These are phyloP conservation scores for Neotoxoptera formosana DNA, from an alignment of 1,140 invertebrate genomes.

Conservation along the genomic window DNA sequence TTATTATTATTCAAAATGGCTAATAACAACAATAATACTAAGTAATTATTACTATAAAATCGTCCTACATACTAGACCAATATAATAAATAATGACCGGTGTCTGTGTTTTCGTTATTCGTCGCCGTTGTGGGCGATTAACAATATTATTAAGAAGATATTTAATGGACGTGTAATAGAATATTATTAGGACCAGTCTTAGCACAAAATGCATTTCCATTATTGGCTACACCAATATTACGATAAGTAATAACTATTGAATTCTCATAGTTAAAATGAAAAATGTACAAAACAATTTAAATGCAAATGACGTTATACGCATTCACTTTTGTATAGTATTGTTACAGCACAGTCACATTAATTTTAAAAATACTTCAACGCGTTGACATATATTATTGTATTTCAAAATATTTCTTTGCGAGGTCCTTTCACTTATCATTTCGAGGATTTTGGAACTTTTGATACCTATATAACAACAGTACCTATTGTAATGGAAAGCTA, in stretches of 20 bases:
- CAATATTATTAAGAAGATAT: neutral
- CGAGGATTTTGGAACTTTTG: too few relatives aligned
- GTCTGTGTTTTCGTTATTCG: neutral
- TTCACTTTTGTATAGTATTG: neutral
- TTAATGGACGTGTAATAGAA: neutral
- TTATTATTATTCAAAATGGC: slow-evolving; percentile 6
- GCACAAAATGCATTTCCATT: too few relatives aligned
- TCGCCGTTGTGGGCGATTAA: neutral
- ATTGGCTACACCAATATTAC: too few relatives aligned
- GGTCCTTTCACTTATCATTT: too few relatives aligned
- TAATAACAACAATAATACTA: slow-evolving; percentile 11
- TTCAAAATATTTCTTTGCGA: too few relatives aligned
- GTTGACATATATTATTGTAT: too few relatives aligned
- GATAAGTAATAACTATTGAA: too few relatives aligned
- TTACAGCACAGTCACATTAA: neutral
- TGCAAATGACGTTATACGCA: neutral
- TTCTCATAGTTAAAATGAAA: neutral
- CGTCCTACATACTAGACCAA: neutral
- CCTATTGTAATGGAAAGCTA: too few relatives aligned
- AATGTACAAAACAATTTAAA: neutral
- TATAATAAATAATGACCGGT: neutral
- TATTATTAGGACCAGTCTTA: neutral
- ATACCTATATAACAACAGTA: too few relatives aligned
- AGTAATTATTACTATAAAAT: slow-evolving; percentile 5
- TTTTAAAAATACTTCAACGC: neutral